A percentile compares a stretch with the other conserved stretches of the same genome.
Evolutionary conservation across 1,140 invertebrate species (phyloP).

Genomic region (Acromyrmex echinatior): DNA sequence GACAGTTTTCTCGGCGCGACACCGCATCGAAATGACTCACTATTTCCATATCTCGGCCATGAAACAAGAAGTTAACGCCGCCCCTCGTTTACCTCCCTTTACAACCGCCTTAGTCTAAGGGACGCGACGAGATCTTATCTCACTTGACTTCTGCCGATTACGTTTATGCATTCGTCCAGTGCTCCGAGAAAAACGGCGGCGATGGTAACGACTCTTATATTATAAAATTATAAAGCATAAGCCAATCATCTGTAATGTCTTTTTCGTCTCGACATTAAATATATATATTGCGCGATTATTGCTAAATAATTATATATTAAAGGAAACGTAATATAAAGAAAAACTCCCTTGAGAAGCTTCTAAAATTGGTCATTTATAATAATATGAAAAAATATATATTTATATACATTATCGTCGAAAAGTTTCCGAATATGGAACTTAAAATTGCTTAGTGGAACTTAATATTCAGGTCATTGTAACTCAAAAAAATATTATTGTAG

Average conservation of each 20-base stretch:
- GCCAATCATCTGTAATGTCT: neutral
- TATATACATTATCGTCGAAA: too few relatives aligned
- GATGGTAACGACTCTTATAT: neutral
- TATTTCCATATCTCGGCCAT: conserved; percentile 54
- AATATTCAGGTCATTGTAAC: too few relatives aligned
- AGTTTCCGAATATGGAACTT: too few relatives aligned
- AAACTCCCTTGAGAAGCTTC: neutral
- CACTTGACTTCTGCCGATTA: neutral
- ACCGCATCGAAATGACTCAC: conserved; percentile 67
- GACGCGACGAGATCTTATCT: conserved; percentile 51
- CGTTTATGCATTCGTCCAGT: conserved; percentile 36
- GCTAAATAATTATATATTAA: neutral
- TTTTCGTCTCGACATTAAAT: neutral
- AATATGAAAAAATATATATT: neutral
- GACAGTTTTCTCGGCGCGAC: conserved; percentile 70
- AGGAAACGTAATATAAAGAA: neutral
- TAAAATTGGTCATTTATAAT: neutral
- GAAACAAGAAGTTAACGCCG: conserved; percentile 70
- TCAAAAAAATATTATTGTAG: too few relatives aligned
- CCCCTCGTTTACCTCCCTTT: conserved; percentile 67
- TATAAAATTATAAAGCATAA: neutral
- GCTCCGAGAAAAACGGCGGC: neutral
- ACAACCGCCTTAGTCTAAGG: conserved; percentile 66
- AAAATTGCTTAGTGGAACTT: too few relatives aligned
- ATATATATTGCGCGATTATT: too few relatives aligned